Percentiles rank a stretch among this genome's conserved stretches.
phyloP scores from a whole-genome alignment of 2,888 invertebrate genomes.

The Caenorhabditis sp. region DNA sequence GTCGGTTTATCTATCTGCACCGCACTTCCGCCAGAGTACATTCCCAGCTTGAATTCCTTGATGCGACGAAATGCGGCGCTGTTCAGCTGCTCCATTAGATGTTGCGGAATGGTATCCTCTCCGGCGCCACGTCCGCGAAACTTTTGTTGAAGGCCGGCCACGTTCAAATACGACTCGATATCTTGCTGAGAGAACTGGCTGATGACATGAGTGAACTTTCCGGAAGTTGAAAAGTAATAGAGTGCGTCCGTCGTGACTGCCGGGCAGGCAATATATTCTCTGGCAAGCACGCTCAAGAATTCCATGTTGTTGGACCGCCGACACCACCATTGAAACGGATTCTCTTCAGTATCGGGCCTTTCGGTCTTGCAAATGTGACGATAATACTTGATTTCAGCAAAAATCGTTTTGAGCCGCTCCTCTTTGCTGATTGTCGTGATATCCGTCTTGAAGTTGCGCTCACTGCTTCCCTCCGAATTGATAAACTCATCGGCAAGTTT shows the following conservation, averaged over 20 bases:
- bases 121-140: slow-evolving; percentile 16
- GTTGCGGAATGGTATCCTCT: not conserved
- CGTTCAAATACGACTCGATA: too few relatives aligned
- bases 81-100: slow-evolving; percentile 5
- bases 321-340: slow-evolving; percentile 32
- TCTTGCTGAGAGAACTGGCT: too few relatives aligned
- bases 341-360: slow-evolving; percentile 14
- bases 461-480: not conserved
- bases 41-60: too few relatives aligned
- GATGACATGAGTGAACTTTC: slow-evolving; percentile 35
- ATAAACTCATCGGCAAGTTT: slow-evolving; percentile 1
- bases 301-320: slow-evolving; percentile 1
- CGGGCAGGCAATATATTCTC: slow-evolving; percentile 39
- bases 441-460: not conserved
- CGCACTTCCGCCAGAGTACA: too few relatives aligned
- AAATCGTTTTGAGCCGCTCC: not conserved
- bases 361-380: not conserved
- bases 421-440: not conserved
- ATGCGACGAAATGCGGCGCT: too few relatives aligned
- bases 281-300: slow-evolving; percentile 7
- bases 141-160: slow-evolving; percentile 13
- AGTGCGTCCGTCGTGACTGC: slow-evolving; percentile 26
- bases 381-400: slow-evolving; percentile 13
- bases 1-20: too few relatives aligned
- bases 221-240: slow-evolving; percentile 12